These are phyloP conservation scores for Zoroaster sp. DNA, from an alignment of 53 echinoderm and acorn worm genomes.

Conservation along the genomic window DNA sequence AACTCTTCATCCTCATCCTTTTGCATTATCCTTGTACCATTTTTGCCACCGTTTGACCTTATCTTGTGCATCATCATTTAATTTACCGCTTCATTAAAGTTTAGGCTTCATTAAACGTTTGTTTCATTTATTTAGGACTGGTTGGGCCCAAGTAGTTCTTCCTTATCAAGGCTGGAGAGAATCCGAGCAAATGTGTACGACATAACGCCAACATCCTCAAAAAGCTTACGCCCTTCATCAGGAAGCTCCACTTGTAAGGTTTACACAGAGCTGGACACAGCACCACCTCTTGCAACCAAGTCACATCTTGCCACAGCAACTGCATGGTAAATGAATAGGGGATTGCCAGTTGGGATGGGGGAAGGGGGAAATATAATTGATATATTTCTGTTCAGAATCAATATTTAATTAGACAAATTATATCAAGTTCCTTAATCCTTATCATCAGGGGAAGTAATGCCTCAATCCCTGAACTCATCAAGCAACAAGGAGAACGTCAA, in stretches of 20 bases:
- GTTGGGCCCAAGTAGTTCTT: slow-evolving; percentile 57
- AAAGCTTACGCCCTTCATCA: slow-evolving; percentile 23
- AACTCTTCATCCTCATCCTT: no score
- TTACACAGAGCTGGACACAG: slow-evolving; percentile 73
- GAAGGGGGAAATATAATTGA: neutral
- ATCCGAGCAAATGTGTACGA: slow-evolving; percentile 64
- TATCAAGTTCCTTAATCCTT: neutral
- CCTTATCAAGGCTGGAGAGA: slow-evolving; percentile 62
- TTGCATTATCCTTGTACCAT: no score
- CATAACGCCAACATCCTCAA: slow-evolving; percentile 50
- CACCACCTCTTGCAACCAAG: slow-evolving; percentile 70
- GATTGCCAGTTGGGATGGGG: no score
- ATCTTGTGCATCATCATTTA: neutral
- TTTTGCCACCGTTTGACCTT: no score
- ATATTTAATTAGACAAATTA: neutral
- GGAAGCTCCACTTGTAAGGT: slow-evolving; percentile 12
- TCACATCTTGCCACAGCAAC: slow-evolving; percentile 37
- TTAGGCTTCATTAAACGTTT: neutral
- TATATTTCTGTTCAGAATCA: neutral
- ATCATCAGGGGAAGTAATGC: slow-evolving; percentile 60
- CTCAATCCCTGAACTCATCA: slow-evolving; percentile 75
- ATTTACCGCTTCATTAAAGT: neutral
- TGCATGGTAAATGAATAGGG: slow-evolving; percentile 68
- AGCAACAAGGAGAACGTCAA: slow-evolving; percentile 72
- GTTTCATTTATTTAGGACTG: slow-evolving; percentile 66